Evolutionary conservation across 2,888 invertebrate genomes (phyloP).

Genomic region (Ormyrus nitidulus): DNA sequence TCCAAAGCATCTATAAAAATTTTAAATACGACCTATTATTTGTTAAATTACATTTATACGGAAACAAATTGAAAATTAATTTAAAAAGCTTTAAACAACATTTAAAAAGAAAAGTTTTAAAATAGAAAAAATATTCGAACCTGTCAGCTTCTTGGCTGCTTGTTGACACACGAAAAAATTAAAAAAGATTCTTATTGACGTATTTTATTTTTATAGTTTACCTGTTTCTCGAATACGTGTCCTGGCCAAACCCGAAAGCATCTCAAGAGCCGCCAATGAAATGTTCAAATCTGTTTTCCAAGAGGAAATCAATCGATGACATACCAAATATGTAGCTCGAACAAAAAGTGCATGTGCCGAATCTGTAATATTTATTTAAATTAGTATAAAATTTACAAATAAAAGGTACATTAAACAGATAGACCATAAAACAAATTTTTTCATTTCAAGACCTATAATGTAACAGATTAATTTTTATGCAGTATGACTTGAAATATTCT

Average conservation of each 20-base stretch:
- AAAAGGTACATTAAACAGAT: neutral
- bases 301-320: conserved; percentile 94
- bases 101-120: neutral
- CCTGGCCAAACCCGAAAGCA: conserved; percentile 92
- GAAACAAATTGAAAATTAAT: neutral
- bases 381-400: too few species aligned
- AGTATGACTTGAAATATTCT: neutral
- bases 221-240: conserved; percentile 93
- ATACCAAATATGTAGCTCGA: conserved; percentile 94
- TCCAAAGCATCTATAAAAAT: conserved; percentile 86
- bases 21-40: neutral
- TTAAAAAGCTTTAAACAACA: neutral
- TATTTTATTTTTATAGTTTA: conserved; percentile 72
- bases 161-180: conserved; percentile 60
- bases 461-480: neutral
- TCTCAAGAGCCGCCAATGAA: conserved; percentile 93
- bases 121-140: conserved; percentile 66
- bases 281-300: conserved; percentile 98
- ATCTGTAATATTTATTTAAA: conserved; percentile 77
- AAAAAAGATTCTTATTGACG: neutral
- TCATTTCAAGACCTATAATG: neutral
- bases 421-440: neutral
- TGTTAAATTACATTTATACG: neutral
- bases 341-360: conserved; percentile 93
- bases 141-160: conserved; percentile 78